Conservation (phyloP, 2,797 vertebrate genomes). For the Eulemur rubriventer region DNA sequence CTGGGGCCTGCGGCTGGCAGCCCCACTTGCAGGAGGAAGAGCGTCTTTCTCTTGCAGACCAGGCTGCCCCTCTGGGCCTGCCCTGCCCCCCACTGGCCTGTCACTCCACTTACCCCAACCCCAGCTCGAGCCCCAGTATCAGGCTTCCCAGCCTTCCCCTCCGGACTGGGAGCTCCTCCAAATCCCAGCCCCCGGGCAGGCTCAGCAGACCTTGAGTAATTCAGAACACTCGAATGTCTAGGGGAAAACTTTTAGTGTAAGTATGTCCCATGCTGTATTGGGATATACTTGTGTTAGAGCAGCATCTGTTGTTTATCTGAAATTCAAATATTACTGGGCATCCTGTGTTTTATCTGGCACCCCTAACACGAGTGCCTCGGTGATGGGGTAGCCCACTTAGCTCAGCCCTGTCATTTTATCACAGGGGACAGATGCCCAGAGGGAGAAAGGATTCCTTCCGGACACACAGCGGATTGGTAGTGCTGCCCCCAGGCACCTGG, state of each 20-base stretch:
- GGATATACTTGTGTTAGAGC: neutral
- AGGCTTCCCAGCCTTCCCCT: neutral
- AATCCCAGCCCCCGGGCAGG: neutral
- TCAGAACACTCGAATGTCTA: neutral
- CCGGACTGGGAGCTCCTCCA: neutral
- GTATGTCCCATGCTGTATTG: neutral
- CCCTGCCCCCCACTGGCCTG: neutral
- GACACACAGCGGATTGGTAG: neutral
- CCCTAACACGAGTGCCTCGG: accelerated
- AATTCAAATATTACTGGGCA: neutral
- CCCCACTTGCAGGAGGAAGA: neutral
- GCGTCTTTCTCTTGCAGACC: neutral
- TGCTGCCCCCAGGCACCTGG: too few relatives aligned
- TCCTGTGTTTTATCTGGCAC: neutral
- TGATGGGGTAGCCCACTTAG: accelerated
- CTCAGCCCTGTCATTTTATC: neutral
- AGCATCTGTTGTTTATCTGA: neutral
- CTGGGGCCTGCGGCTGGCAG: neutral
- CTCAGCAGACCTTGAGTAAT: neutral
- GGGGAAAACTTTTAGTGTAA: neutral
- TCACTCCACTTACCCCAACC: neutral
- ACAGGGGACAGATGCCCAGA: neutral
- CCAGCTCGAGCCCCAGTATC: neutral
- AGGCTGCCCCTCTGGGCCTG: neutral
- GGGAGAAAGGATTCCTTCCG: neutral